Conservation (phyloP, 2,113 vertebrate species). For the Lagenorhynchus albirostris region DNA sequence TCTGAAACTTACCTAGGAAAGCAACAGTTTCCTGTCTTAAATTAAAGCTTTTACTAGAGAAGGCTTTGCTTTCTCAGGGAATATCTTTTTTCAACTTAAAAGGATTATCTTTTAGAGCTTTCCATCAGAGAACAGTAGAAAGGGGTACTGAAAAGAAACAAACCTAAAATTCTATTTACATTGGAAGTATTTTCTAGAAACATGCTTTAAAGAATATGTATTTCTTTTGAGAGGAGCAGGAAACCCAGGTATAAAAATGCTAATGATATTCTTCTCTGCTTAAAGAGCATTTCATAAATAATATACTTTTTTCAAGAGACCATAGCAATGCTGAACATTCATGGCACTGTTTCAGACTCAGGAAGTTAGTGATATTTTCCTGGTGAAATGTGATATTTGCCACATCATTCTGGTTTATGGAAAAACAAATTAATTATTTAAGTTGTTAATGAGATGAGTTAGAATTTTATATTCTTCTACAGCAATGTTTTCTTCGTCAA, state of each 20-base stretch:
- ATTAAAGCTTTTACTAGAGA: not conserved
- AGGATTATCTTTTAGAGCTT: not conserved
- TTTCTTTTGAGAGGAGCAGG: not conserved
- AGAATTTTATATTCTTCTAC: not conserved
- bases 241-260: not conserved
- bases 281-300: not conserved
- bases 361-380: not conserved
- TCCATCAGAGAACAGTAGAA: not conserved
- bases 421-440: slow-evolving; percentile 35
- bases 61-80: not conserved
- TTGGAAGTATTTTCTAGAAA: not conserved
- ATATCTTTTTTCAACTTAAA: not conserved
- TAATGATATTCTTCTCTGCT: not conserved
- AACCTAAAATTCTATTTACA: not conserved
- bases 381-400: not conserved
- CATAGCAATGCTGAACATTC: not conserved
- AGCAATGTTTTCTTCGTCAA: not conserved
- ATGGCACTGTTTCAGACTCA: not conserved
- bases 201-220: not conserved
- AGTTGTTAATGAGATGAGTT: not conserved
- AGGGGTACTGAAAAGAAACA: slow-evolving; percentile 18
- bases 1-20: not conserved
- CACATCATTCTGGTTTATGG: slow-evolving; percentile 17
- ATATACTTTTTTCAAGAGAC: not conserved
- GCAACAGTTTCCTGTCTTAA: not conserved